Conservation (phyloP, 2,113 vertebrate genomes). For the Astur gentilis region DNA sequence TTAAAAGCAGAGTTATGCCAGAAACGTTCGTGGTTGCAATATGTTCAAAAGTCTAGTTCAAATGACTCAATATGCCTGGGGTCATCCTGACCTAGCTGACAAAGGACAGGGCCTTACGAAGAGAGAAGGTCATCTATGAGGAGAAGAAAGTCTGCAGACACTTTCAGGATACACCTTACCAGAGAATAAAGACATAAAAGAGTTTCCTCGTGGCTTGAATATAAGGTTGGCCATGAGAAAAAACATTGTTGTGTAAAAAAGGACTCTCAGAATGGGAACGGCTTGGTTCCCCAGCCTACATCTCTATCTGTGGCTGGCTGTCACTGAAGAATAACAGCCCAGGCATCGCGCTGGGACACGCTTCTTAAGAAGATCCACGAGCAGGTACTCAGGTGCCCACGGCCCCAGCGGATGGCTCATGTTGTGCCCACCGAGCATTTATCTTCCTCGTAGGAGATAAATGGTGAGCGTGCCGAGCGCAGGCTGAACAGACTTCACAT, state of each 20-base stretch:
- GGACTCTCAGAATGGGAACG: neutral
- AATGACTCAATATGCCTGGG: neutral
- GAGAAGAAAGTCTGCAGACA: neutral
- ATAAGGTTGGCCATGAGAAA: neutral
- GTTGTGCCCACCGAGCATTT: neutral
- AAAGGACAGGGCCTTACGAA: neutral
- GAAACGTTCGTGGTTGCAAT: neutral
- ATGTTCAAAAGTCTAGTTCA: neutral
- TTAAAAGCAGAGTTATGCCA: neutral
- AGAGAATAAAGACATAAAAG: neutral
- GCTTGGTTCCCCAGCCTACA: neutral
- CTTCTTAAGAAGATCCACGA: neutral
- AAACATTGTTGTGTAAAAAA: neutral
- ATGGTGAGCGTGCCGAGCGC: neutral
- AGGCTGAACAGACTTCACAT: neutral
- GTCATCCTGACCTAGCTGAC: neutral
- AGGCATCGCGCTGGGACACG: rapidly evolving
- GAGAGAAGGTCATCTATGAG: neutral
- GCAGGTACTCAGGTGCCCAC: neutral
- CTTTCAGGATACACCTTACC: neutral
- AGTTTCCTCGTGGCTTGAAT: neutral
- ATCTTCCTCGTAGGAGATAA: neutral
- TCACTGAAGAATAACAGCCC: neutral
- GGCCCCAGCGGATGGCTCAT: rapidly evolving
- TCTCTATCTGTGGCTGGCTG: neutral